Evolutionary conservation across 2,888 invertebrate genomes (phyloP).

Genomic region (Onthophagus sagittarius): DNA sequence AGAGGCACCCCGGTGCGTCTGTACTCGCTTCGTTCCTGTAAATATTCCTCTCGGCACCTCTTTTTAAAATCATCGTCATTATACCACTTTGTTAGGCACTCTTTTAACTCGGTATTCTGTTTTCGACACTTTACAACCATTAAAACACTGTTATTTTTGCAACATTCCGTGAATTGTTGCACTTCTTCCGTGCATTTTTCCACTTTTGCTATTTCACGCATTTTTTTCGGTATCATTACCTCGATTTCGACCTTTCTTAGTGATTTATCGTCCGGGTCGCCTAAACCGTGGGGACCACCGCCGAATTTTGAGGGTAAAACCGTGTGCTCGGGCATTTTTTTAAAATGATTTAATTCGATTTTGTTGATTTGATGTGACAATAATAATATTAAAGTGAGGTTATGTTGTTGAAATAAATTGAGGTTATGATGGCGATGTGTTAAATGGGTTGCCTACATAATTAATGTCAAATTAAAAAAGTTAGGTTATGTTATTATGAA

Average conservation of each 20-base stretch:
- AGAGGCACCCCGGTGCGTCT: constrained; percentile 73
- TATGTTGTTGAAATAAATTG: background rate
- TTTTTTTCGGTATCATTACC: constrained; percentile 83
- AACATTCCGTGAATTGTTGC: constrained; percentile 67
- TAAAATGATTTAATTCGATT: too few species aligned
- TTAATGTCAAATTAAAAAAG: background rate
- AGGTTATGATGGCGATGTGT: background rate
- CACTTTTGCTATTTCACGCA: constrained; percentile 75
- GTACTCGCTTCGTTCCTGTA: constrained; percentile 76
- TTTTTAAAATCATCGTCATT: constrained; percentile 69
- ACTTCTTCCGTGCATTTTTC: constrained; percentile 78
- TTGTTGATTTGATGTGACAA: background rate
- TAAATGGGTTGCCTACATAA: background rate
- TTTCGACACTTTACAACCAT: constrained; percentile 74
- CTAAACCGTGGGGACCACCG: constrained; percentile 46
- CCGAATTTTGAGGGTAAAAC: background rate
- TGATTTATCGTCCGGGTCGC: constrained; percentile 79
- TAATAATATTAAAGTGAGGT: background rate
- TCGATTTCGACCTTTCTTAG: constrained; percentile 85
- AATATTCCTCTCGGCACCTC: constrained; percentile 73
- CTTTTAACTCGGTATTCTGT: constrained; percentile 65
- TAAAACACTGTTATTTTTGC: constrained; percentile 60
- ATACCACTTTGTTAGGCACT: constrained; percentile 75
- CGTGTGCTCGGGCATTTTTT: background rate
- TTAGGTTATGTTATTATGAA: constrained; percentile 1